Base-by-base conservation (phyloP, 2,797 vertebrate species). In the Phataginus tricuspis region DNA sequence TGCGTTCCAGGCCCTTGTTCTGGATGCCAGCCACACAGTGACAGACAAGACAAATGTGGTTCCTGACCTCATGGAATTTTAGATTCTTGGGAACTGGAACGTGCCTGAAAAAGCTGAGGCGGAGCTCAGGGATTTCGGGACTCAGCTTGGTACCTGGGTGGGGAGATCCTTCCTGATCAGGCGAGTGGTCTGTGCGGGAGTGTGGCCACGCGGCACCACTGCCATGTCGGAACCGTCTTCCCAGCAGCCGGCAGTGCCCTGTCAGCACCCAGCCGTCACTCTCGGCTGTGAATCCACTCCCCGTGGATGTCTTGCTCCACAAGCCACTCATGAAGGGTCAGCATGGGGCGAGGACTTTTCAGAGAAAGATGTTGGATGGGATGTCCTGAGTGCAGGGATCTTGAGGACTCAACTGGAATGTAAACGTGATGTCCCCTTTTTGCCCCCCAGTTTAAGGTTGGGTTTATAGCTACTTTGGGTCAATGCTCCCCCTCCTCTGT, bases 241-340 rank as follows among this genome's bases (percentile, higher is more conserved):
- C 25, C 15, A 7, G 5, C 59, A 23, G 5, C 49, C 0, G 1
- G 25, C 3, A 2, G 31, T 18, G 68, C 61, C 77, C 59, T 59
- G 34, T 8, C 2, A 0, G 25, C 27, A 74, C 37, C 83, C 27
- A 64, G 79, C 21, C 66, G 82, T 27, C 4, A 2, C n/a, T 57
- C 13, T 39, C 61, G 45, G 25, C 29, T 12, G 2, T 31, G n/a
- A 75, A 64, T 9, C 61, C 15, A n/a, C 71, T 55, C 5, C 29
- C 19, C n/a, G 21, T 2, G 27, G 16, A 49, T 2, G 19, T 51
- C 14, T 18, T 2, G 2, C 18, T 31, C 79, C 29, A 13, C 0
- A 3, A 66, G 34, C 59, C 55, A 29, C 16, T 42, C 39, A 31
- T 61, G 68, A 53, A 78, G 34, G 9, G 49, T 21, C 31, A 16